Evolutionary conservation across 2,797 vertebrate species (phyloP).

Genomic region (Pelobates cultripes): DNA sequence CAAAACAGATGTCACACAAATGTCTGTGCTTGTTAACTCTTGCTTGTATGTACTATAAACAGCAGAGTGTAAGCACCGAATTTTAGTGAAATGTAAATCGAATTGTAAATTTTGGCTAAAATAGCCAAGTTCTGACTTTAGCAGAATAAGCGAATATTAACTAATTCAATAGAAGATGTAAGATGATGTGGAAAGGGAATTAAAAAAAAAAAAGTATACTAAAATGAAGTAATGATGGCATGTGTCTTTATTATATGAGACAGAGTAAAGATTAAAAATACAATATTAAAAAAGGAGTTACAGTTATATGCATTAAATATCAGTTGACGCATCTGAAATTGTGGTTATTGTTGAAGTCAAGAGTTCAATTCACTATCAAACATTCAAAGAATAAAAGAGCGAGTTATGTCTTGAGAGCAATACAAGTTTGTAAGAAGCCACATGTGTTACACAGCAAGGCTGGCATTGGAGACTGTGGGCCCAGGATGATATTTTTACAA

Average conservation of each 20-base stretch:
- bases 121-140: too few species aligned
- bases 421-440: constrained; percentile 36
- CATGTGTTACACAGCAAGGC: constrained; percentile 45
- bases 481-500: constrained; percentile 24
- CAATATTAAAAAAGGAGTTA: not conserved
- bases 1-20: too few species aligned
- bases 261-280: not conserved
- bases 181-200: too few species aligned
- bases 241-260: not conserved
- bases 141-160: too few species aligned
- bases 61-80: too few species aligned
- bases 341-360: not conserved
- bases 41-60: too few species aligned
- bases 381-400: not conserved
- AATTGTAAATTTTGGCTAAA: too few species aligned
- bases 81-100: too few species aligned
- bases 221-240: not conserved
- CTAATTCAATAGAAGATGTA: too few species aligned
- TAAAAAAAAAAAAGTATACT: not conserved
- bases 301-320: not conserved
- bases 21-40: too few species aligned
- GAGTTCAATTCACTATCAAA: not conserved
- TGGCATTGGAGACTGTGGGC: constrained; percentile 27
- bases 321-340: not conserved
- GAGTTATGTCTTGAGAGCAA: constrained; percentile 29